phyloP scores from a whole-genome alignment of 1,140 invertebrate genomes.

The Pristionchus pacificus region DNA sequence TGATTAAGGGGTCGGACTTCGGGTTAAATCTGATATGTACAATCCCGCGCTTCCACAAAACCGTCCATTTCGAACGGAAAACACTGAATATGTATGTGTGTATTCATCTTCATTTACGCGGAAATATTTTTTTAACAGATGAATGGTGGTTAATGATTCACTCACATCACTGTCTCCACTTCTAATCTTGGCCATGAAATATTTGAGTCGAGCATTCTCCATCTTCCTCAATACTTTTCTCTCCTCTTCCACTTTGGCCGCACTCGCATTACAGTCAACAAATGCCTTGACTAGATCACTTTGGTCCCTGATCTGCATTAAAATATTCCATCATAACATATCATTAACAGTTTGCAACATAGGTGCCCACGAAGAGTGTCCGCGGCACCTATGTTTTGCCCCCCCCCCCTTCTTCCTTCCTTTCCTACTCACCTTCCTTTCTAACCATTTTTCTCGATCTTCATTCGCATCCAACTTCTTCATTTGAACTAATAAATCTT shows the following conservation, averaged over 20 bases:
- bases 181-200: constrained; percentile 44
- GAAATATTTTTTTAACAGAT: no score
- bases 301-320: neutral
- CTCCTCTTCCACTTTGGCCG: constrained; percentile 42
- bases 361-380: no score
- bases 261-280: constrained; percentile 33
- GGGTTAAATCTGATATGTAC: no score
- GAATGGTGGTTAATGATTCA: no score
- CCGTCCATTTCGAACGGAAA: no score
- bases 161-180: constrained; percentile 42
- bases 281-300: constrained; percentile 10
- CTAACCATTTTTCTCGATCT: constrained; percentile 37
- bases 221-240: constrained; percentile 23
- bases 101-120: no score
- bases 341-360: no score
- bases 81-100: no score
- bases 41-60: no score
- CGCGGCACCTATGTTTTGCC: no score
- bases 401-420: neutral
- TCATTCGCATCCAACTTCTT: constrained; percentile 32
- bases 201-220: constrained; percentile 45
- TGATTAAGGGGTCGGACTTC: no score
- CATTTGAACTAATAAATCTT: constrained; percentile 26
- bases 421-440: neutral
- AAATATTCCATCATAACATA: no score